phyloP scores from a whole-genome alignment of 1,140 invertebrate genomes.

The Achatina immaculata region DNA sequence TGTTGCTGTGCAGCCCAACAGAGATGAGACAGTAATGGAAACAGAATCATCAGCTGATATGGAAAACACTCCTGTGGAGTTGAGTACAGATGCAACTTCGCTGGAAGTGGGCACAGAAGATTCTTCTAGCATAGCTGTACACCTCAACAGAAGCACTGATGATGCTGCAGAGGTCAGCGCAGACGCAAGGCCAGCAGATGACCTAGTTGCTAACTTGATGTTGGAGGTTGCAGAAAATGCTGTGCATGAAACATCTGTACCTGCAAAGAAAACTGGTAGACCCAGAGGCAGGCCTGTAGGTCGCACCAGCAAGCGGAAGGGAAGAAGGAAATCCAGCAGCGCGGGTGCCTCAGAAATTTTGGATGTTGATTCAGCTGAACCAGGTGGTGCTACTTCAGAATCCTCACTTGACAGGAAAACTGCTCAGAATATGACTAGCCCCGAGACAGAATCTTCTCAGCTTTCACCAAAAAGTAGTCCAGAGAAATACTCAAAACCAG shows the following conservation, averaged over 20 bases:
- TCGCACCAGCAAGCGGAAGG: not conserved
- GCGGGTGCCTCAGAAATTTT: not conserved
- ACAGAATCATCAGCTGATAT: not conserved
- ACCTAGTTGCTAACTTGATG: not conserved
- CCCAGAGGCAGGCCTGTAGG: not conserved
- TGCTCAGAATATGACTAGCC: not conserved
- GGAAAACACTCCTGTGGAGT: not conserved
- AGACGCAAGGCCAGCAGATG: not conserved
- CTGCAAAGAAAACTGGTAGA: not conserved
- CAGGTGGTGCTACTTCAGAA: not conserved
- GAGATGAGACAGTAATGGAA: not conserved
- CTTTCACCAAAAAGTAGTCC: not conserved
- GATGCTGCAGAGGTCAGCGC: not conserved
- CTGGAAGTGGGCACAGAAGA: not conserved
- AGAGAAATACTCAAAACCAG: conserved; percentile 9
- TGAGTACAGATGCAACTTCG: not conserved
- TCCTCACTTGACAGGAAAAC: not conserved
- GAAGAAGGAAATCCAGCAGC: not conserved
- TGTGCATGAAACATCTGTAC: not conserved
- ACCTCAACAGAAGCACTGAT: not conserved
- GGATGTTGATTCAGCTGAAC: not conserved
- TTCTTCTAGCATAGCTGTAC: not conserved
- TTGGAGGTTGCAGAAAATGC: not conserved
- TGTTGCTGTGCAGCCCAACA: not conserved
- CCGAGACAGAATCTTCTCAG: not conserved